A percentile compares a stretch with the other conserved stretches of the same genome.
Evolutionary conservation across 2,797 vertebrate genomes (phyloP).

Genomic region (Dicrostonyx torquatus): DNA sequence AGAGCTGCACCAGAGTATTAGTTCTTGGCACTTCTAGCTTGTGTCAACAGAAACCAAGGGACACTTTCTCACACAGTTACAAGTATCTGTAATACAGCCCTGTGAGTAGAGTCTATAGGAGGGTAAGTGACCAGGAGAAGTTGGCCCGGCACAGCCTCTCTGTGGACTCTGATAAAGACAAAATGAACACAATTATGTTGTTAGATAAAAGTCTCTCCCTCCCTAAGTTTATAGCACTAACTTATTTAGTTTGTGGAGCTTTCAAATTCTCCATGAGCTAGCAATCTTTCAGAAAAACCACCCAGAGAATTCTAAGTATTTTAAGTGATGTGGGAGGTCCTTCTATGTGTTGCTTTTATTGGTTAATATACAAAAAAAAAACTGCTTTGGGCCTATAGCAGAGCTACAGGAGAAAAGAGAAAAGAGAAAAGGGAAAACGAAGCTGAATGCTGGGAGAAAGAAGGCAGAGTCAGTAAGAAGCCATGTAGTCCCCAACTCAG

Average conservation of each 20-base stretch:
- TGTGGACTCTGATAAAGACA: background rate
- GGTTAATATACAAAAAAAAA: too few species aligned
- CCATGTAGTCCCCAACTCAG: too few species aligned
- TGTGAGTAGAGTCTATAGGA: background rate
- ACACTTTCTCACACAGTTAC: background rate
- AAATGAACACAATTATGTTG: background rate
- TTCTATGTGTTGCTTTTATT: too few species aligned
- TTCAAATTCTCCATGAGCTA: background rate
- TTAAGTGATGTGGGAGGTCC: too few species aligned
- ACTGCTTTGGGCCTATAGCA: too few species aligned
- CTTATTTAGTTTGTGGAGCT: conserved; percentile 10
- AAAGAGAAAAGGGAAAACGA: too few species aligned
- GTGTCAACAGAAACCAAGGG: background rate
- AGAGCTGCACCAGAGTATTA: background rate
- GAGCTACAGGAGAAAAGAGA: too few species aligned
- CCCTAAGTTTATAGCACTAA: background rate
- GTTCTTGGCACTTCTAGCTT: background rate
- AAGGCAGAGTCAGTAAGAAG: too few species aligned
- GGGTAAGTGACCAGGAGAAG: background rate
- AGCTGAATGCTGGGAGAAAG: too few species aligned
- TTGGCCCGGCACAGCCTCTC: background rate
- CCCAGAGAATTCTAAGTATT: background rate
- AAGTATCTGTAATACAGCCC: background rate
- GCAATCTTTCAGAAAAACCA: background rate
- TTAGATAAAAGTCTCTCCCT: background rate